phyloP scores from a whole-genome alignment of 23 tunicate genomes.

The Styela plicata region DNA sequence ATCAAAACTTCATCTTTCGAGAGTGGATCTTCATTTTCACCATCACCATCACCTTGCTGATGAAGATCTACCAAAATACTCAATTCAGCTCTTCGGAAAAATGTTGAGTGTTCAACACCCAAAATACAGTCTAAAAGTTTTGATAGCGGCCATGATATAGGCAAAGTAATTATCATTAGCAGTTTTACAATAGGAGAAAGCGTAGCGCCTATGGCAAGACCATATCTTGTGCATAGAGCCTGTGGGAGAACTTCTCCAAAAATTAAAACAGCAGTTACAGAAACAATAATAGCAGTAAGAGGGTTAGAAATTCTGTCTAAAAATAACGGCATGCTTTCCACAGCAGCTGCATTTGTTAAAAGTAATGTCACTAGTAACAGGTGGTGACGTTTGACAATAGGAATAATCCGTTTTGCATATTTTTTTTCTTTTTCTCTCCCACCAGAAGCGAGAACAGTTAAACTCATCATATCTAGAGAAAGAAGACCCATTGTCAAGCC shows the following conservation, averaged over 20 bases:
- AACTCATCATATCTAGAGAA: constrained; percentile 80
- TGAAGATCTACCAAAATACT: constrained; percentile 79
- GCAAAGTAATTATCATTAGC: constrained; percentile 67
- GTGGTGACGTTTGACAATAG: constrained; percentile 85
- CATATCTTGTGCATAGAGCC: constrained; percentile 90
- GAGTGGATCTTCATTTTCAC: constrained; percentile 87
- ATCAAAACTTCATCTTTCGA: constrained; percentile 81
- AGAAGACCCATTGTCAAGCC: constrained; percentile 94
- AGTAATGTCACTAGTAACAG: constrained; percentile 73
- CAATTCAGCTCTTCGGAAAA: constrained; percentile 86
- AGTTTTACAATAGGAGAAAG: constrained; percentile 77
- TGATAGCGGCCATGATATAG: constrained; percentile 87
- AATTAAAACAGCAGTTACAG: constrained; percentile 89
- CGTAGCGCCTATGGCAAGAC: constrained; percentile 87
- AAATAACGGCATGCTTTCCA: constrained; percentile 95
- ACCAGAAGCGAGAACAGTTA: constrained; percentile 60
- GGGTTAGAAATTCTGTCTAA: constrained; percentile 88
- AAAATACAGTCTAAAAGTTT: constrained; percentile 79
- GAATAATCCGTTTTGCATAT: constrained; percentile 78
- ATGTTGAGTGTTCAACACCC: constrained; percentile 80
- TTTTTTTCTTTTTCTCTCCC: constrained; percentile 84
- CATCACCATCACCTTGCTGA: constrained; percentile 30
- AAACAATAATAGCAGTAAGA: constrained; percentile 82
- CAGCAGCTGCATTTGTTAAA: constrained; percentile 94
- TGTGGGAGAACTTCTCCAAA: constrained; percentile 98